Evolutionary conservation across 2,888 invertebrate species (phyloP).

Genomic region (Reticulitermes lucifugus): DNA sequence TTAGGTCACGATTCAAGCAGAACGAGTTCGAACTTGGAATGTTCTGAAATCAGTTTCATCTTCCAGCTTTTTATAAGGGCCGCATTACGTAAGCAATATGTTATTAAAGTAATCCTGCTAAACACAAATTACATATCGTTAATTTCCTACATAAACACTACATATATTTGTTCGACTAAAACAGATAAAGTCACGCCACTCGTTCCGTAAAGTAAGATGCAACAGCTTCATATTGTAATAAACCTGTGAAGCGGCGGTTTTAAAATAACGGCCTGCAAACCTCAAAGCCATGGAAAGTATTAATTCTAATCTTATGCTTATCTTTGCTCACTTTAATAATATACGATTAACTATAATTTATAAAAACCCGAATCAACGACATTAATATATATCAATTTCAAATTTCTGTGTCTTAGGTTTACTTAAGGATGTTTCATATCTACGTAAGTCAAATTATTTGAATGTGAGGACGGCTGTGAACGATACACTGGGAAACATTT

Average conservation of each 20-base stretch:
- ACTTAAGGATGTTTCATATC: not conserved
- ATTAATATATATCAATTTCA: no score
- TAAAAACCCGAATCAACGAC: no score
- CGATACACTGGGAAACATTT: no score
- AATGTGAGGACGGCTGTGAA: no score
- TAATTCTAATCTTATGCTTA: no score
- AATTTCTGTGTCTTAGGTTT: not conserved
- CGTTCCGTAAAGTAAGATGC: not conserved
- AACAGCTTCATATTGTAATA: conserved; percentile 24
- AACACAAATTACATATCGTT: conserved; percentile 36
- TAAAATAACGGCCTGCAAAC: no score
- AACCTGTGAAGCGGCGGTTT: not conserved
- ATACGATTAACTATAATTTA: no score
- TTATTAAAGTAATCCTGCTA: conserved; percentile 34
- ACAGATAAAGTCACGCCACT: not conserved
- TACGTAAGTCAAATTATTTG: no score
- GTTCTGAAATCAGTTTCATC: conserved; percentile 8
- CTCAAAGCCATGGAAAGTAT: no score
- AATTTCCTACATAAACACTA: conserved; percentile 35
- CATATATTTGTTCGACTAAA: not conserved
- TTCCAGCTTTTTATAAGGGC: not conserved
- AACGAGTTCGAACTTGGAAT: conserved; percentile 16
- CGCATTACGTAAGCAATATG: conserved; percentile 15
- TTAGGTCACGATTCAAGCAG: conserved; percentile 16
- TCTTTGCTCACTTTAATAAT: no score